Evolutionary conservation across 2,888 invertebrate genomes (phyloP), one percentile per base, ranked within the genome.

Genomic region (Cerastoderma edule): DNA sequence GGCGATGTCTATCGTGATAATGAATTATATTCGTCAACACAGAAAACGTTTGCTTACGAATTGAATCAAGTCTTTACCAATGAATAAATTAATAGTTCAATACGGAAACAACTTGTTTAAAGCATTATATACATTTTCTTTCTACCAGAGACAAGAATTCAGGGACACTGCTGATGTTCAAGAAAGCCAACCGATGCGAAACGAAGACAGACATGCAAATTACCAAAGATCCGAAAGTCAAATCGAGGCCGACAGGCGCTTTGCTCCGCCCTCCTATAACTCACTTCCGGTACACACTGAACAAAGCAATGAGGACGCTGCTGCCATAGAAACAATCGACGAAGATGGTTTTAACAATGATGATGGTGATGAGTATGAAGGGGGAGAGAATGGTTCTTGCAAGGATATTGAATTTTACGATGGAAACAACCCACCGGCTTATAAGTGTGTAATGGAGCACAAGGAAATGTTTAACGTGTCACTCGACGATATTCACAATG

Each of bases 391-490:
- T 5, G 50, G 33, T 30, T 4, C 46, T 6, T 46, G 46, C 22
- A 30, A 35, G 0, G 39, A 46, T 10, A 48, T 65, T 1, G 32
- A 19, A 6, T 46, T 24, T 46, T 48, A 65, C 30, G n/a, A 46
- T 28, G 28, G 13, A 50, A 48, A 74, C 33, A 68, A 66, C 13
- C 64, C 81, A 39, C 81, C 81, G 16, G 69, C 78, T 8, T 81
- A 81, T 71, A 69, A 71, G 27, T 78, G 81, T 44, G 81, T 81
- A 5, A 78, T 81, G 78, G 39, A 70, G n/a, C 72, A 75, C 54
- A 66, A 75, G 44, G 81, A 81, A 1, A 64, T 60, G 32, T 81
- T 73, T 30, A 50, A 72, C 35, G 60, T 81, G 46, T 81, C 81
- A 1, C 71, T n/a, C n/a, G n/a, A n/a, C n/a, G n/a, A n/a, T n/a